Base-by-base conservation (phyloP, 2,113 vertebrate species). In the Austrofundulus limnaeus region DNA sequence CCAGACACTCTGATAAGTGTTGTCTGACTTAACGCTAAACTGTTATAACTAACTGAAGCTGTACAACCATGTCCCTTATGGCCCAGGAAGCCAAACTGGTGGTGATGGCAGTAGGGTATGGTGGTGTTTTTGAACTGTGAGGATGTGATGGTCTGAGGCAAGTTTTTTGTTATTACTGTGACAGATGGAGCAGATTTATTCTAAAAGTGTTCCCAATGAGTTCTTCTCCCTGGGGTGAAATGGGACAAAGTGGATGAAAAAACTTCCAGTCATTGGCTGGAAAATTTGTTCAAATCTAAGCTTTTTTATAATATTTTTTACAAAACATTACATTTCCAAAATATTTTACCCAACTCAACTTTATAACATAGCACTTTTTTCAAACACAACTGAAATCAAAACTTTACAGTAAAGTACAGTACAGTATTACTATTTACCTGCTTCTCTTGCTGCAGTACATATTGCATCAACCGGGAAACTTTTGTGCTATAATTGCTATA, bases 1-100 rank as follows among this genome's bases (percentile, higher is more conserved):
- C 0, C n/a, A 92, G 92, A 6, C 28, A 94, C 82, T 96, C 94
- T 90, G 93, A 92, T 96, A 90, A 83, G 92, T 92, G 86, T 87
- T 90, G 78, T 75, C 88, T 85, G 91, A 88, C 83, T 85, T 78
- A 69, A 82, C 75, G 75, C 62, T 57, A 82, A 31, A 50, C 68
- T 24, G 60, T 17, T 56, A n/a, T n/a, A 46, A 34, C 62, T 56
- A 54, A 86, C 69, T 1, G n/a, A 55, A 61, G 51, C 49, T 25
- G 56, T 64, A 0, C n/a, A 16, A 15, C 16, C 42, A 43, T 23
- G 42, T 87, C 83, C 81, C 86, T 48, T 59, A 73, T 51, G 72
- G 50, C 76, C 56, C 3, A n/a, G 6, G 28, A 64, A 67, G 67
- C 62, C 64, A 80, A 77, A 82, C 58, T 77, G 72, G 60, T 63